Conservation (phyloP, 2,888 invertebrate species). For the Chymomyza caudatula region DNA sequence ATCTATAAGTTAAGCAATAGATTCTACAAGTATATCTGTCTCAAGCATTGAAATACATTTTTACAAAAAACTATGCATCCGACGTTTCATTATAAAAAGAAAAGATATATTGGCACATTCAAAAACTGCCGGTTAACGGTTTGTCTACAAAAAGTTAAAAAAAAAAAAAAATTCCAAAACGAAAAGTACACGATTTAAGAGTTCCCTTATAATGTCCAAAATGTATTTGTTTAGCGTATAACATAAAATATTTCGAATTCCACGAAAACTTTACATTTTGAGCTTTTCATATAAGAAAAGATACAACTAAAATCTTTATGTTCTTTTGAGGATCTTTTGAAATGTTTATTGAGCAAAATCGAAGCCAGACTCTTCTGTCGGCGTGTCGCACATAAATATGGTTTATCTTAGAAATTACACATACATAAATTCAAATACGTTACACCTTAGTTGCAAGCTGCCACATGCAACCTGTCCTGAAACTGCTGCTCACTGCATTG, state of each 20-base stretch:
- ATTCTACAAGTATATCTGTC: too few species aligned
- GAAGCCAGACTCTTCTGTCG: constrained; percentile 4
- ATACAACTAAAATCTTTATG: not conserved
- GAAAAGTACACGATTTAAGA: not conserved
- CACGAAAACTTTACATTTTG: not conserved
- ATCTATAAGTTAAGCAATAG: too few species aligned
- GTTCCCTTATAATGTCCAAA: not conserved
- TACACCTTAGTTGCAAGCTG: constrained; percentile 27
- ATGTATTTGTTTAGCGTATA: not conserved
- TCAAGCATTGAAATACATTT: too few species aligned
- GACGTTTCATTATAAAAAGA: too few species aligned
- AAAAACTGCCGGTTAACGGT: too few species aligned
- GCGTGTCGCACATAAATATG: constrained; percentile 13
- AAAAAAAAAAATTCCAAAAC: too few species aligned
- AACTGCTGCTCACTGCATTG: constrained; percentile 5
- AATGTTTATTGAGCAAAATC: constrained; percentile 57
- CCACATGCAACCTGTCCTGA: constrained; percentile 34
- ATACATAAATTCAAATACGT: constrained; percentile 55
- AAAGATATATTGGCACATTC: too few species aligned
- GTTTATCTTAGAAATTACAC: constrained; percentile 46
- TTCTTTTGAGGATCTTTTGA: constrained; percentile 56
- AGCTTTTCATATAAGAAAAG: not conserved
- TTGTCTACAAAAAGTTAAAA: too few species aligned
- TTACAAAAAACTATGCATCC: too few species aligned
- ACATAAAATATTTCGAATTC: not conserved